A percentile compares a stretch with the other conserved stretches of the same genome.
These are phyloP conservation scores for Sakesphorus luctuosus DNA, from an alignment of 2,113 vertebrate species.

Conservation along the genomic window DNA sequence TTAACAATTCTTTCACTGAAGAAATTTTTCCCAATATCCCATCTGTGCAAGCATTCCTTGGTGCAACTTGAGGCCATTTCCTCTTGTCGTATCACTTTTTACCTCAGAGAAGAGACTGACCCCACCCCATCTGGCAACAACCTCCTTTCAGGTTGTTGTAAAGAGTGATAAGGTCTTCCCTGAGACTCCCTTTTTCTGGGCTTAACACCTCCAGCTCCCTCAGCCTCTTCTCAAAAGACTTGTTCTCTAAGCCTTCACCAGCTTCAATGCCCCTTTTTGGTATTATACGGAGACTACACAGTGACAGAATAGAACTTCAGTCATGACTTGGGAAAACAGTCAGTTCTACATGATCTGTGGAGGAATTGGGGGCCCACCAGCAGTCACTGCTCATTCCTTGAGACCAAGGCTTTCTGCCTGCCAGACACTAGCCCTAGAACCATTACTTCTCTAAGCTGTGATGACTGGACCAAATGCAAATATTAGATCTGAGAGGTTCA, in stretches of 20 bases:
- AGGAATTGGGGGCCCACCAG: neutral
- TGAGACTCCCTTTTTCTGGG: neutral
- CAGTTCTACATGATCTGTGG: neutral
- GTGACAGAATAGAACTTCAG: neutral
- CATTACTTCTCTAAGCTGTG: neutral
- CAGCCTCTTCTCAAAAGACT: neutral
- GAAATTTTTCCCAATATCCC: neutral
- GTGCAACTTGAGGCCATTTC: neutral
- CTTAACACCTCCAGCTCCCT: neutral
- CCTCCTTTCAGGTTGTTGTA: neutral
- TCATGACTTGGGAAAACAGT: neutral
- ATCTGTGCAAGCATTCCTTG: neutral
- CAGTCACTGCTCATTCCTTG: neutral
- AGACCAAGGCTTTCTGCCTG: neutral
- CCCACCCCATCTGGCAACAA: neutral
- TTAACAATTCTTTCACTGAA: neutral
- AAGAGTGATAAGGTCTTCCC: neutral
- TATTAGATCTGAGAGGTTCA: neutral
- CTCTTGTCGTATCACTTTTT: neutral
- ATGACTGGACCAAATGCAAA: neutral
- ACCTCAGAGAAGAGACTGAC: neutral
- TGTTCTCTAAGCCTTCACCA: neutral
- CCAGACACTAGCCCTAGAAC: neutral
- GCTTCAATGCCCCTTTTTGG: neutral
- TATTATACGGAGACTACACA: neutral